phyloP scores from a whole-genome alignment of 2,888 invertebrate species.

The Meandrusa payeni region DNA sequence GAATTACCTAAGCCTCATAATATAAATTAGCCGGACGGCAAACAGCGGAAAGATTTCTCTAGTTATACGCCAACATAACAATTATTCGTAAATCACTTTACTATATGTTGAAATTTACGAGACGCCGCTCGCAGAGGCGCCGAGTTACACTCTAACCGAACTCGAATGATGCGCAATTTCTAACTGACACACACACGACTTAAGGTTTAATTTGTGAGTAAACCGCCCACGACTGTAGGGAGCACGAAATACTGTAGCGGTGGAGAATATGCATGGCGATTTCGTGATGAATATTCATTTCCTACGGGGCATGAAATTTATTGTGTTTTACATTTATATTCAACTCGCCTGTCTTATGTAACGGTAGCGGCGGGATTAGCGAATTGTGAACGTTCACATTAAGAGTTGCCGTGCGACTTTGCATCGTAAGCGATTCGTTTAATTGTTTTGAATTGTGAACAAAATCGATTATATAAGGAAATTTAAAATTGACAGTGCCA shows the following conservation, averaged over 20 bases:
- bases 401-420: constrained; percentile 61
- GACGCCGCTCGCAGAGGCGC: constrained; percentile 56
- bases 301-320: constrained; percentile 81
- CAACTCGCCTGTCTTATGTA: constrained; percentile 79
- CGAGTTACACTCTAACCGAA: constrained; percentile 55
- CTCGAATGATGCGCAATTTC: constrained; percentile 47
- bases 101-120: constrained; percentile 81
- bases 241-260: constrained; percentile 69
- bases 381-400: constrained; percentile 76
- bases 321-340: constrained; percentile 82
- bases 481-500: too few relatives aligned
- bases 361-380: constrained; percentile 80
- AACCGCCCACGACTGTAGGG: constrained; percentile 45
- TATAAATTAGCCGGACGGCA: constrained; percentile 78
- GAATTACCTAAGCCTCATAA: constrained; percentile 80
- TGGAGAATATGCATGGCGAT: constrained; percentile 81
- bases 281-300: constrained; percentile 82
- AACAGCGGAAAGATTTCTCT: constrained; percentile 81
- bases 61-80: constrained; percentile 80
- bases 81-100: constrained; percentile 82
- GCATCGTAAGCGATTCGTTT: constrained; percentile 62
- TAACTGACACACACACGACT: constrained; percentile 46
- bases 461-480: constrained; percentile 10
- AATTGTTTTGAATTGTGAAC: constrained; percentile 39
- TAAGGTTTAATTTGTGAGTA: constrained; percentile 62